Evolutionary conservation across 2,797 vertebrate genomes (phyloP).

Genomic region (Nannoperca australis): DNA sequence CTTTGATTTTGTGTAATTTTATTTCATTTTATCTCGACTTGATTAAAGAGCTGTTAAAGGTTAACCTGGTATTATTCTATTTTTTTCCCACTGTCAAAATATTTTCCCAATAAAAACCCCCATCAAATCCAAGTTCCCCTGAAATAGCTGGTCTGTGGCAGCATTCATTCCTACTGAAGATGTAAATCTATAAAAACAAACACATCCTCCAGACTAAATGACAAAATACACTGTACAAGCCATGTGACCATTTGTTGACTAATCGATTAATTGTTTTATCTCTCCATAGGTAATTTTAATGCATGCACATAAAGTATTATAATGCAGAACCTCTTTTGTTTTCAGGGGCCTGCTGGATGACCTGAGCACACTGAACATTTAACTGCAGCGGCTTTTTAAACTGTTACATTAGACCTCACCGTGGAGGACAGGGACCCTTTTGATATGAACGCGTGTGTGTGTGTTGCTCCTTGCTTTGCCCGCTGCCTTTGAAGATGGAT

Average conservation of each 20-base stretch:
- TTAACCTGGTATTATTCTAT: background rate
- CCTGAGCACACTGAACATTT: conserved; percentile 38
- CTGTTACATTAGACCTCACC: conserved; percentile 64
- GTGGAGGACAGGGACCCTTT: conserved; percentile 61
- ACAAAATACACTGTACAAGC: background rate
- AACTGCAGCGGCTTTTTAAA: conserved; percentile 65
- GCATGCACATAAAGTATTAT: too few relatives aligned
- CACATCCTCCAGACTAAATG: too few relatives aligned
- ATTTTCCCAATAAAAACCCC: background rate
- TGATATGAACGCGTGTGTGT: conserved; percentile 58
- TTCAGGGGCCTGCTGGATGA: conserved; percentile 8
- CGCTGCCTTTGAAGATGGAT: conserved; percentile 80
- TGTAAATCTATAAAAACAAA: background rate
- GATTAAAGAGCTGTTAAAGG: conserved; percentile 10
- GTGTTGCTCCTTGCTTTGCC: conserved; percentile 58
- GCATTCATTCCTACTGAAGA: background rate
- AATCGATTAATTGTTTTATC: too few relatives aligned
- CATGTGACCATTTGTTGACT: background rate
- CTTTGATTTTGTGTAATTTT: background rate
- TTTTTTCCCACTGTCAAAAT: background rate
- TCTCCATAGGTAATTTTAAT: too few relatives aligned
- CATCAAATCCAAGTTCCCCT: background rate
- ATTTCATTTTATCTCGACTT: conserved; percentile 17
- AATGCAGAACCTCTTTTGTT: conserved; percentile 1
- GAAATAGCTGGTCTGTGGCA: too few relatives aligned